A percentile compares a stretch with the other conserved stretches of the same genome.
These are phyloP conservation scores for Diaprepes abbreviatus DNA, from an alignment of 2,888 invertebrate species.

Conservation along the genomic window DNA sequence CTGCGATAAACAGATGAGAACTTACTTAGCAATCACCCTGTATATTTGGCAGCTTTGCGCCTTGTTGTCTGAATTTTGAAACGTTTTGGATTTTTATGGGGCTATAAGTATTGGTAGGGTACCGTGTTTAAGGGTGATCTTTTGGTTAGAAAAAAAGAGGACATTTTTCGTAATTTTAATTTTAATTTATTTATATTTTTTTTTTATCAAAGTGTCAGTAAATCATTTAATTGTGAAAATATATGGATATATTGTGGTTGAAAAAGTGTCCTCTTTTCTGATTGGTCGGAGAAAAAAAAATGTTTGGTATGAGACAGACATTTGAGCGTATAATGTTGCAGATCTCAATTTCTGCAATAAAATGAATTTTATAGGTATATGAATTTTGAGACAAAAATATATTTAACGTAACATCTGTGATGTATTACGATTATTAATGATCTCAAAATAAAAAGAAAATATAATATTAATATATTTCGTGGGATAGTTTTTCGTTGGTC, in stretches of 20 bases:
- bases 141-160: slow-evolving; percentile 34
- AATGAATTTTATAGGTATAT: slow-evolving; percentile 19
- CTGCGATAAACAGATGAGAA: background rate
- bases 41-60: slow-evolving; percentile 45
- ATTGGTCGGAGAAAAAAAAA: slow-evolving; percentile 23
- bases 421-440: slow-evolving; percentile 76
- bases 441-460: slow-evolving; percentile 59
- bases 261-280: slow-evolving; percentile 35
- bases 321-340: slow-evolving; percentile 44
- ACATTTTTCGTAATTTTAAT: slow-evolving; percentile 21
- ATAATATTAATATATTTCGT: slow-evolving; percentile 55
- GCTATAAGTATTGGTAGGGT: slow-evolving; percentile 31
- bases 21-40: slow-evolving; percentile 10
- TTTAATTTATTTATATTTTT: too few relatives aligned
- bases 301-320: slow-evolving; percentile 40
- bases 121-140: slow-evolving; percentile 22
- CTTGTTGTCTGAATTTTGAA: slow-evolving; percentile 43
- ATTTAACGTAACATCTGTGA: slow-evolving; percentile 74
- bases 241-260: background rate
- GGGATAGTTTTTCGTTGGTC: slow-evolving; percentile 6
- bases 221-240: too few relatives aligned
- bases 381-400: slow-evolving; percentile 54
- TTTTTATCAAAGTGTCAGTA: too few relatives aligned
- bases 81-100: slow-evolving; percentile 36
- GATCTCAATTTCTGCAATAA: slow-evolving; percentile 48